These are phyloP conservation scores for Drosophila siamana DNA, from an alignment of 2,888 invertebrate genomes.

Conservation along the genomic window DNA sequence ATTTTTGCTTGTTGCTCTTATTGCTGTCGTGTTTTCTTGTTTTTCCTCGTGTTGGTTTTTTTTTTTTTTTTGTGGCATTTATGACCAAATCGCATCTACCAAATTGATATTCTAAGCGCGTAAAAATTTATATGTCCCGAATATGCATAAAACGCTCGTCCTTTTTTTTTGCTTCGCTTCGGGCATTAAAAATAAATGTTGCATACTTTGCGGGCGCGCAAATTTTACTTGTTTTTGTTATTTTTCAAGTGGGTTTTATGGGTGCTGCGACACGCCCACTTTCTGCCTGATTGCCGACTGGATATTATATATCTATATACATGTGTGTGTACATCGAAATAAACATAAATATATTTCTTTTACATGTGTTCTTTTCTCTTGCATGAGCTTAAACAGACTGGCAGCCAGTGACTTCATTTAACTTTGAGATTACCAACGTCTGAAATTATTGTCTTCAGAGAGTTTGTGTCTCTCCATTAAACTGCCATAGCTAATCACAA, in stretches of 20 bases:
- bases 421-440: too few relatives aligned
- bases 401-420: slow-evolving; percentile 49
- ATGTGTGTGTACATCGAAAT: slow-evolving; percentile 16
- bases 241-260: slow-evolving; percentile 52
- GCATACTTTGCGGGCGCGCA: slow-evolving; percentile 70
- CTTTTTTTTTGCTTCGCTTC: slow-evolving; percentile 15
- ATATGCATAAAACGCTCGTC: slow-evolving; percentile 55
- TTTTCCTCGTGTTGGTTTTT: too few relatives aligned
- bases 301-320: slow-evolving; percentile 51
- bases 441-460: too few relatives aligned
- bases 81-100: slow-evolving; percentile 72
- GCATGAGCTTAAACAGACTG: too few relatives aligned
- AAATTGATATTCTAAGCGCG: slow-evolving; percentile 79
- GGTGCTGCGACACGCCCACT: slow-evolving; percentile 42
- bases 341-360: slow-evolving; percentile 37
- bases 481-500: too few relatives aligned
- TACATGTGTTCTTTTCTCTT: slow-evolving; percentile 33
- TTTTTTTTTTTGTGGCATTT: slow-evolving; percentile 44
- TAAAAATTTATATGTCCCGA: slow-evolving; percentile 66
- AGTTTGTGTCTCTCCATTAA: too few relatives aligned
- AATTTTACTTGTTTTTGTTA: slow-evolving; percentile 19
- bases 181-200: slow-evolving; percentile 74
- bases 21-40: slow-evolving; percentile 25
- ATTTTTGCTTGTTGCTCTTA: slow-evolving; percentile 45
- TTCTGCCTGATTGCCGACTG: slow-evolving; percentile 58